Evolutionary conservation across 2,888 invertebrate genomes (phyloP).

Genomic region (Orthosia cruda): DNA sequence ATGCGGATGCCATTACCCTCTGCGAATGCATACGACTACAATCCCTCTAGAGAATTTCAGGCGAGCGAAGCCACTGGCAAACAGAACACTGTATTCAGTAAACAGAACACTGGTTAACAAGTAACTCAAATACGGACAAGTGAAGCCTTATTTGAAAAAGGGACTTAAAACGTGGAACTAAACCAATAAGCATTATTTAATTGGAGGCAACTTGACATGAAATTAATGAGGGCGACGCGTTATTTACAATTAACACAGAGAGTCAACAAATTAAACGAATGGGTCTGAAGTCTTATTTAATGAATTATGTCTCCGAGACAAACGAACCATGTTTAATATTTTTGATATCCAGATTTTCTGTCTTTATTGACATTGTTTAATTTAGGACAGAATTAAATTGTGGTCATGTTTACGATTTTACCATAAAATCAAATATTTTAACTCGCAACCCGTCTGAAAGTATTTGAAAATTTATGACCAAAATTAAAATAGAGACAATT

Average conservation of each 20-base stretch:
- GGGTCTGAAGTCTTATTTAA: neutral
- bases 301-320: slow-evolving; percentile 1
- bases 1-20: no score
- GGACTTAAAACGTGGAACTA: neutral
- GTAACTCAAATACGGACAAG: neutral
- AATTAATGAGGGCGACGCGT: slow-evolving; percentile 14
- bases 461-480: neutral
- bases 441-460: neutral
- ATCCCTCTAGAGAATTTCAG: no score
- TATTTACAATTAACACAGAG: slow-evolving; percentile 13
- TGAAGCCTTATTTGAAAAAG: neutral
- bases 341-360: neutral
- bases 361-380: neutral
- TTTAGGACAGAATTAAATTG: neutral
- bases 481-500: neutral
- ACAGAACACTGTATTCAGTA: neutral
- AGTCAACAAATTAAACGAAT: slow-evolving; percentile 29
- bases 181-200: slow-evolving; percentile 18
- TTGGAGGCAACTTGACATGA: neutral
- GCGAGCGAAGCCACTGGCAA: no score
- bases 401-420: neutral
- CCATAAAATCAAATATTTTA: neutral
- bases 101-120: neutral
- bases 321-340: slow-evolving; percentile 1
- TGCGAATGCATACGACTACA: no score